phyloP scores from a whole-genome alignment of 2,113 vertebrate species.

The Albula goreensis region DNA sequence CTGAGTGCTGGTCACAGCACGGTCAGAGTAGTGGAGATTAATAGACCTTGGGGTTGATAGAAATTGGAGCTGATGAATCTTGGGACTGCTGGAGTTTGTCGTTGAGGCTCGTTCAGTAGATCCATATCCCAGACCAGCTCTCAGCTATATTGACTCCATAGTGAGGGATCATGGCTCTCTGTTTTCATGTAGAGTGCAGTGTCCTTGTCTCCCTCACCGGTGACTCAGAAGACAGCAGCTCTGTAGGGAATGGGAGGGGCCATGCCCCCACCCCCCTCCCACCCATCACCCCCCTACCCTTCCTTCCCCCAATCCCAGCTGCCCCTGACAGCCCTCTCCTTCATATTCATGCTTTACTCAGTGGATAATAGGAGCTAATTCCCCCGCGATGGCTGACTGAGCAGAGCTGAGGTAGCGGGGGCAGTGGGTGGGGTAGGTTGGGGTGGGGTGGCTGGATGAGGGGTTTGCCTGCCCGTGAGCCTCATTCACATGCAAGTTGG shows the following conservation, averaged over 20 bases:
- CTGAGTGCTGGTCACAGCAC: neutral
- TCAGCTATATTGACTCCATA: neutral
- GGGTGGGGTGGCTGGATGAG: constrained; percentile 18
- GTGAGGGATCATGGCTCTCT: neutral
- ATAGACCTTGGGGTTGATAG: neutral
- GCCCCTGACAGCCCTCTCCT: neutral
- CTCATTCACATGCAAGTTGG: constrained; percentile 30
- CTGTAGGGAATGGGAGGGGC: neutral
- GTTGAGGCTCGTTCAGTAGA: neutral
- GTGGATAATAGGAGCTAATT: constrained; percentile 36
- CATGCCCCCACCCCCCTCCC: neutral
- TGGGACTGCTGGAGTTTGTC: neutral
- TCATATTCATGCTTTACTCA: neutral
- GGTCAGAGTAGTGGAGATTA: neutral
- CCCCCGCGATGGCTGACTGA: constrained; percentile 42
- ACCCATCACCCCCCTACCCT: neutral
- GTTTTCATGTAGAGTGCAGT: neutral
- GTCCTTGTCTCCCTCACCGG: neutral
- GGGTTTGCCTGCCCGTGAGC: constrained; percentile 24
- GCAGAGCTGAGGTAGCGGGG: neutral
- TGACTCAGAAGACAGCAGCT: neutral
- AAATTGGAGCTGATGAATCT: neutral
- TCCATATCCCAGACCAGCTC: neutral
- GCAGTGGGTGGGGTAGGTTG: constrained; percentile 15
- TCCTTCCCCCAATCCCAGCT: neutral